Conservation (phyloP, 2,888 invertebrate species). For the Ctenicera cuprea region DNA sequence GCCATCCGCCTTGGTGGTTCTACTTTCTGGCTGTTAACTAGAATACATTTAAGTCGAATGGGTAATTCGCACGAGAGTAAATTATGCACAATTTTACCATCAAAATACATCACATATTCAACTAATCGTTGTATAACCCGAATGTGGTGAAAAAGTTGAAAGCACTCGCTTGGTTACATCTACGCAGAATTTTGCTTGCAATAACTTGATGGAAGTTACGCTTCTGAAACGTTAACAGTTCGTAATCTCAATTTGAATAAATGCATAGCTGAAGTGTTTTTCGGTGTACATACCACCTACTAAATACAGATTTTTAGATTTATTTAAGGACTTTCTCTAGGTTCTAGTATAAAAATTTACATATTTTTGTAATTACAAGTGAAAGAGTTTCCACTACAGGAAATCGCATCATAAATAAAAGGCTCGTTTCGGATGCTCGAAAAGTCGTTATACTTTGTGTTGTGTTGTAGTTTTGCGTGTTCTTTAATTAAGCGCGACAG, state of each 20-base stretch:
- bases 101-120: no score
- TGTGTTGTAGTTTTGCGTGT: no score
- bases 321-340: neutral
- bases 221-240: conserved; percentile 9
- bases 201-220: neutral
- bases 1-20: no score
- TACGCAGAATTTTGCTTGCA: no score
- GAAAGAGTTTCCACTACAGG: conserved; percentile 15
- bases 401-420: conserved; percentile 8
- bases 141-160: no score
- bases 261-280: conserved; percentile 12
- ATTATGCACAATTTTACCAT: no score
- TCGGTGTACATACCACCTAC: neutral
- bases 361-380: conserved; percentile 21
- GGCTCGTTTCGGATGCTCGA: neutral
- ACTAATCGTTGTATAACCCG: no score
- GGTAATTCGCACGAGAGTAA: no score
- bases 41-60: no score
- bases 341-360: neutral
- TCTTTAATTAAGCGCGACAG: no score
- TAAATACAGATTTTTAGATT: neutral
- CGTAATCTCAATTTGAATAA: conserved; percentile 11
- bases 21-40: no score
- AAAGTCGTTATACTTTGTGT: conserved; percentile 6
- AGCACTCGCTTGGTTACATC: no score